phyloP scores from a whole-genome alignment of 2,888 invertebrate species.

The Caenorhabditis wallacei region DNA sequence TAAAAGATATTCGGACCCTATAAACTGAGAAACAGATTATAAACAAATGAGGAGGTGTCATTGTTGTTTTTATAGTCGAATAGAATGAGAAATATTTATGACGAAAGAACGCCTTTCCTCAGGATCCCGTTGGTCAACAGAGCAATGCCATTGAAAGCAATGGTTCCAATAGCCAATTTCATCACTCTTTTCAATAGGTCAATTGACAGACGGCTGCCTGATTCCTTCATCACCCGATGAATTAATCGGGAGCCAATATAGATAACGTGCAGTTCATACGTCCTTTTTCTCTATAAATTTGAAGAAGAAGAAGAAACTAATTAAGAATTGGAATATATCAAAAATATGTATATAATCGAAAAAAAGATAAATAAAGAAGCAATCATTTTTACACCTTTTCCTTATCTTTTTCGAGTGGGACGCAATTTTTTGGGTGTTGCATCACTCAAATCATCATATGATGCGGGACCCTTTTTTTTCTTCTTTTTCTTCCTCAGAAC shows the following conservation, averaged over 20 bases:
- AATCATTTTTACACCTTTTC: not conserved
- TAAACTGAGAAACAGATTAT: no score
- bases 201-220: constrained; percentile 1
- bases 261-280: not conserved
- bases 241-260: not conserved
- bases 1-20: no score
- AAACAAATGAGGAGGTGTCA: no score
- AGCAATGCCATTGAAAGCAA: no score
- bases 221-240: not conserved
- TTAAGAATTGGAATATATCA: no score
- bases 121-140: no score
- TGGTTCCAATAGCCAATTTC: no score
- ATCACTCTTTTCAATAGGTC: not conserved
- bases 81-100: no score
- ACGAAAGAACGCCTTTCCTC: no score
- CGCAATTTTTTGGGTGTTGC: constrained; percentile 1
- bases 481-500: not conserved
- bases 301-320: not conserved
- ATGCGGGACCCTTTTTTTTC: not conserved
- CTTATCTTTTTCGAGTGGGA: constrained; percentile 2
- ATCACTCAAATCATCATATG: constrained; percentile 15
- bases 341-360: not conserved
- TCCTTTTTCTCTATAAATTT: not conserved
- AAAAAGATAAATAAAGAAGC: not conserved
- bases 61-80: no score